Evolutionary conservation across 2,888 invertebrate species (phyloP).

Genomic region (Diloba caeruleocephala): DNA sequence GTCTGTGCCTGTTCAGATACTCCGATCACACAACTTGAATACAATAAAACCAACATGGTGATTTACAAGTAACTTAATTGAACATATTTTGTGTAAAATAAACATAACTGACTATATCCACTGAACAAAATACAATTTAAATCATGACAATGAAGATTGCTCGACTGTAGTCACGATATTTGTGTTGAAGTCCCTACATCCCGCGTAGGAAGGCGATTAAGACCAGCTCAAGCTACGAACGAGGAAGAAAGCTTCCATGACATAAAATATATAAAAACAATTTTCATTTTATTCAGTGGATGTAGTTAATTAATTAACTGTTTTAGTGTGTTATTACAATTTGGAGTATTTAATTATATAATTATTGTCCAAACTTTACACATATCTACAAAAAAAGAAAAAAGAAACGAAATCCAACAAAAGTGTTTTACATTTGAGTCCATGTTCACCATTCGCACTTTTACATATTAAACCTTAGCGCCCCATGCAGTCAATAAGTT

Average conservation of each 20-base stretch:
- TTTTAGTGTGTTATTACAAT: conserved; percentile 54
- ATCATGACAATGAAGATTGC: background rate
- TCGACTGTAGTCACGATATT: background rate
- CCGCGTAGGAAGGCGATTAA: conserved; percentile 11
- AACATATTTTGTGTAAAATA: conserved; percentile 48
- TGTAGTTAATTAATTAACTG: conserved; percentile 34
- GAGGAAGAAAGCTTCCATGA: background rate
- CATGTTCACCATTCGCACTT: conserved; percentile 56
- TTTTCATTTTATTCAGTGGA: conserved; percentile 37
- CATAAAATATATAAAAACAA: background rate
- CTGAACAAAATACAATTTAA: conserved; percentile 33
- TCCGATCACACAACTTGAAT: conserved; percentile 76
- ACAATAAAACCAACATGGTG: conserved; percentile 70
- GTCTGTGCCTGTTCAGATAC: too few species aligned
- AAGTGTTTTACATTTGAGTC: conserved; percentile 57
- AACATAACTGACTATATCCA: conserved; percentile 46
- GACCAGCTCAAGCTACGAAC: conserved; percentile 11
- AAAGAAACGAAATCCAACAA: conserved; percentile 52
- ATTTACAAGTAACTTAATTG: conserved; percentile 54
- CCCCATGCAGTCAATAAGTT: conserved; percentile 49
- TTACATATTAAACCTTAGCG: conserved; percentile 54
- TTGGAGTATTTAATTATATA: conserved; percentile 72
- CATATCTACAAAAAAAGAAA: conserved; percentile 78
- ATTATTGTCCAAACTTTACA: conserved; percentile 87
- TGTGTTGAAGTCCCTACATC: conserved; percentile 4